Base-by-base conservation (phyloP, 2,797 vertebrate genomes). In the Antennarius maculatus region DNA sequence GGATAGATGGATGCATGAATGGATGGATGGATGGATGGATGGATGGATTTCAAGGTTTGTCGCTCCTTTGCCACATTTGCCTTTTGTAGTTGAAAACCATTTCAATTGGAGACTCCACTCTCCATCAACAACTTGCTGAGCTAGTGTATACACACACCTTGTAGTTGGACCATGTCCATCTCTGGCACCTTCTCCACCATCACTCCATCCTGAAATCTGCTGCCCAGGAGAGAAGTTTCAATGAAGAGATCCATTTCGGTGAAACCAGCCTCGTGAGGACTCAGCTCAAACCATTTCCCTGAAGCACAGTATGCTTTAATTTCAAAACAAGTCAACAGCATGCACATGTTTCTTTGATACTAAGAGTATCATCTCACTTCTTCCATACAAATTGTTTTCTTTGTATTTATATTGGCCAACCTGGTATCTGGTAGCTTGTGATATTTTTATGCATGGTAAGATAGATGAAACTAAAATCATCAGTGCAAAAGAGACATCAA, bases 281-380 rank as follows among this genome's bases (percentile, higher is more conserved):
- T 93, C 60, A 93, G 37, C 62, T 94, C 93, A 16, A 94, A 91
- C 92, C 93, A 94, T 31, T 74, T 61, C 0, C 71, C 89, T 91
- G 17, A 18, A 39, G 77, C 18, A 61, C 0, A 61, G 10, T 7
- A 3, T 13, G 18, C 42, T 50, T 63, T 18, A 59, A 7, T 41
- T 6, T 18, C 4, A 2, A 41, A 7, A 16, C 8, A 43, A 39
- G 13, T 50, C 18, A 41, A 23, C 23, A 23, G 23, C 23, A 23
- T 2, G 23, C 23, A 23, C 23, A 23, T 23, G 23, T 23, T 23
- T 23, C 23, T 23, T 23, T 23, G 23, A 23, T 2, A 23, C 1
- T 23, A 23, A 23, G 1, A 23, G 23, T 23, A 23, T 23, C 23
- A 23, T 23, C 23, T 23, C 23, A 23, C 23, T 23, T 23, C 23